Conservation (phyloP, 2,113 vertebrate genomes). For the Cygnus buccinator region DNA sequence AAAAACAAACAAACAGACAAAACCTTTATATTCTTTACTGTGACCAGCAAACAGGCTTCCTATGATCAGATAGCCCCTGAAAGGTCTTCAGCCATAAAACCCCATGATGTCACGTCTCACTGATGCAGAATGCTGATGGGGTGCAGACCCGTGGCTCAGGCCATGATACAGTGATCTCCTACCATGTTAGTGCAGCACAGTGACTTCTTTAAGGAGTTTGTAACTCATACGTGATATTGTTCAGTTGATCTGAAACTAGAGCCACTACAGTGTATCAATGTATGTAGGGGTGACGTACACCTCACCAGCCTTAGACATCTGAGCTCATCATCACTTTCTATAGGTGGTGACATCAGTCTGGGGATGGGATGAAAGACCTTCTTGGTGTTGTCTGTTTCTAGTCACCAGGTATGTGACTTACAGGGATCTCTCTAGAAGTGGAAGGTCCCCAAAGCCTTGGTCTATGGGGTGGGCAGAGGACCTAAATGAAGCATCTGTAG, state of each 20-base stretch:
- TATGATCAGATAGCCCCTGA: neutral
- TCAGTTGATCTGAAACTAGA: neutral
- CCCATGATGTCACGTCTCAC: neutral
- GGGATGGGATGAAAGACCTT: neutral
- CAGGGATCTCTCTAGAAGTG: neutral
- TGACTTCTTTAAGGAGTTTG: neutral
- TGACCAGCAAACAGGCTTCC: neutral
- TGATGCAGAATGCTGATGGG: neutral
- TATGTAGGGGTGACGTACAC: neutral
- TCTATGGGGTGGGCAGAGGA: neutral
- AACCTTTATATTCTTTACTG: neutral
- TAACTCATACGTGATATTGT: neutral
- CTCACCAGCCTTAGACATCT: neutral
- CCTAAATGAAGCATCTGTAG: neutral
- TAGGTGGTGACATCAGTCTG: neutral
- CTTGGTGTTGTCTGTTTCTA: neutral
- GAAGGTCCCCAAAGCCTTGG: neutral
- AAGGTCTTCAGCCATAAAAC: neutral
- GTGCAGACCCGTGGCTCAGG: neutral
- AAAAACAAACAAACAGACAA: neutral
- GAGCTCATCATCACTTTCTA: neutral
- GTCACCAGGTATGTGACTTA: neutral
- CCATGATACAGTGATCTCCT: neutral
- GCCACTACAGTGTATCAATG: fast-evolving
- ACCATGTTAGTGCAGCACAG: fast-evolving